phyloP scores from a whole-genome alignment of 2,888 invertebrate species.

The Ornithoptera priamus region DNA sequence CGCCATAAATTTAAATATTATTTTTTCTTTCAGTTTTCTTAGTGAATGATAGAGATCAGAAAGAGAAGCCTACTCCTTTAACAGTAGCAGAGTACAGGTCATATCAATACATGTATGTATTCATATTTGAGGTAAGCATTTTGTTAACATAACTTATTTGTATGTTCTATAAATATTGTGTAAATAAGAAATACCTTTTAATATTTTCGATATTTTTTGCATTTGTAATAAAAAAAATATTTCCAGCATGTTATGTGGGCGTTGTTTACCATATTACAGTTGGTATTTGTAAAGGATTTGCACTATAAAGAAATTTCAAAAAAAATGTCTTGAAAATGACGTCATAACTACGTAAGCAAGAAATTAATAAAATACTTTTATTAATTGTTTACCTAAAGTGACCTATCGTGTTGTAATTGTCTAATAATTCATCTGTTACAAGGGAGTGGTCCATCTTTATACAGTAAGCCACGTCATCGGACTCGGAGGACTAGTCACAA shows the following conservation, averaged over 20 bases:
- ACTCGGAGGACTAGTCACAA: no score
- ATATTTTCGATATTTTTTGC: no score
- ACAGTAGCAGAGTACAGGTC: slow-evolving; percentile 12
- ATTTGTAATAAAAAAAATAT: not conserved
- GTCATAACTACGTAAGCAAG: not conserved
- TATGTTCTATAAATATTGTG: no score
- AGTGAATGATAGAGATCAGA: not conserved
- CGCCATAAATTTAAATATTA: no score
- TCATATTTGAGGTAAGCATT: slow-evolving; percentile 22
- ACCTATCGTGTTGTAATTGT: no score
- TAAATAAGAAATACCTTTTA: no score
- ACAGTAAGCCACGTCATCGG: no score
- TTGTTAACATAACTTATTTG: not conserved
- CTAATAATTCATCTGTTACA: no score
- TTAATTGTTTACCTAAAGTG: no score
- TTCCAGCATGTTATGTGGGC: slow-evolving; percentile 15
- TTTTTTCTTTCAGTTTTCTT: not conserved
- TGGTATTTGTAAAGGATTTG: slow-evolving; percentile 8
- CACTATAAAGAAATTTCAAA: not conserved
- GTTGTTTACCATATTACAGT: slow-evolving; percentile 2
- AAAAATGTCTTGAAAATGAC: not conserved
- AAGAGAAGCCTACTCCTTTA: not conserved
- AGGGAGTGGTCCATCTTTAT: no score
- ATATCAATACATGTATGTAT: slow-evolving; percentile 18
- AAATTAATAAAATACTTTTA: no score